These are phyloP conservation scores for Cuculus canorus DNA, from an alignment of 2,797 vertebrate genomes.

Conservation along the genomic window DNA sequence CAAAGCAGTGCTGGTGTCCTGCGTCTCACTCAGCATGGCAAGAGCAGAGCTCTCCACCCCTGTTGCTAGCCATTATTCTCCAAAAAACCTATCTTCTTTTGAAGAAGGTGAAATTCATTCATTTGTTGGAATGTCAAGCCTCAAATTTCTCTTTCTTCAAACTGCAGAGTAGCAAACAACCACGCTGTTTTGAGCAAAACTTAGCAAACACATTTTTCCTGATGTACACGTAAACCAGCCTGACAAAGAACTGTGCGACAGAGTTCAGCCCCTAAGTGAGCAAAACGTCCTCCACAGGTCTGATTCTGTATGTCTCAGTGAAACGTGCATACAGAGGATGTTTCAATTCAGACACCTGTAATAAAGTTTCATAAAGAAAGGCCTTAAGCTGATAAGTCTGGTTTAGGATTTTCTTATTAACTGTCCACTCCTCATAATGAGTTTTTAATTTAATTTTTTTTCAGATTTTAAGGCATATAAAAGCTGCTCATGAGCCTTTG, in stretches of 20 bases:
- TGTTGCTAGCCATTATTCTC: fast-evolving
- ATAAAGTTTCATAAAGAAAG: conserved; percentile 47
- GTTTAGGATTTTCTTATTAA: conserved; percentile 61
- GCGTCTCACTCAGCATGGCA: fast-evolving
- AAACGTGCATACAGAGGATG: neutral
- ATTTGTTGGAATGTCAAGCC: neutral
- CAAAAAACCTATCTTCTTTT: neutral
- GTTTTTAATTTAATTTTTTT: conserved; percentile 48
- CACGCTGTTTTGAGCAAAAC: neutral
- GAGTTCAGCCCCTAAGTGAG: neutral
- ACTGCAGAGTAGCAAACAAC: neutral
- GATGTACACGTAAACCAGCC: neutral
- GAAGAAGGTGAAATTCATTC: neutral
- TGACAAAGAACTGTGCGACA: neutral
- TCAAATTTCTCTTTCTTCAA: neutral
- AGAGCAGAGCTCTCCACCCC: neutral
- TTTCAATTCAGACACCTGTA: conserved; percentile 38
- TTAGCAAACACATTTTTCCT: neutral
- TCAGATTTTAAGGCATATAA: conserved; percentile 28
- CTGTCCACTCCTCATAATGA: conserved; percentile 26
- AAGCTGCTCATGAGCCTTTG: neutral
- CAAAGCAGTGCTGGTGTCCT: fast-evolving
- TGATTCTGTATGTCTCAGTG: neutral
- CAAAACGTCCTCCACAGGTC: neutral
- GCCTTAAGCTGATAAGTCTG: conserved; percentile 18